phyloP scores from a whole-genome alignment of 2,113 vertebrate species.

The Apodemus sylvaticus region DNA sequence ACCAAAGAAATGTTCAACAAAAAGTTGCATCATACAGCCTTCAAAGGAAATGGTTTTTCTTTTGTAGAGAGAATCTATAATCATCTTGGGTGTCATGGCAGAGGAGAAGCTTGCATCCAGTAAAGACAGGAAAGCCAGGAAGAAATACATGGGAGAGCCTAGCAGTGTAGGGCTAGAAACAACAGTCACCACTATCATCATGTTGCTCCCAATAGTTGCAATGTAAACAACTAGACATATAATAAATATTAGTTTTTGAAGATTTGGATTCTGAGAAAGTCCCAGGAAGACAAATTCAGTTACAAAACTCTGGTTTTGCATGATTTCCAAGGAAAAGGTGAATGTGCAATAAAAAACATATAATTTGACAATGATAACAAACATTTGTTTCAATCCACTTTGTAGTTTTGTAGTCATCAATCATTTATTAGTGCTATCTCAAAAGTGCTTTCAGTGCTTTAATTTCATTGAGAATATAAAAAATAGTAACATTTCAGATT shows the following conservation, averaged over 20 bases:
- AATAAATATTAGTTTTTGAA: conserved; percentile 56
- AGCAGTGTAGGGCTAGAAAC: conserved; percentile 37
- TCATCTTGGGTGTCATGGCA: conserved; percentile 73
- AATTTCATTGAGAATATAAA: not conserved
- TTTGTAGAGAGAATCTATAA: conserved; percentile 45
- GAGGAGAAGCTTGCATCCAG: conserved; percentile 73
- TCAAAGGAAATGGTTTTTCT: conserved; percentile 62
- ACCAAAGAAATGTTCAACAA: conserved; percentile 70
- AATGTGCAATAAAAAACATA: not conserved
- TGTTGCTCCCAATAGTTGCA: conserved; percentile 48
- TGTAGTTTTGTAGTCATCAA: not conserved
- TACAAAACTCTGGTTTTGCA: conserved; percentile 67
- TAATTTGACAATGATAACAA: not conserved
- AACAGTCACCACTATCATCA: conserved; percentile 41
- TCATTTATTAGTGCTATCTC: fast-evolving
- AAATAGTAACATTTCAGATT: not conserved
- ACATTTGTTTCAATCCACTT: not conserved
- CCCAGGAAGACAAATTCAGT: conserved; percentile 68
- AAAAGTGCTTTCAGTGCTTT: not conserved
- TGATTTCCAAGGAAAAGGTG: not conserved
- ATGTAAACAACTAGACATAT: not conserved
- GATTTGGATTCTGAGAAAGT: conserved; percentile 52
- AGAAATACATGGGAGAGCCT: conserved; percentile 74
- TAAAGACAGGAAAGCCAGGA: conserved; percentile 73
- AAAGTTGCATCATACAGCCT: conserved; percentile 70